A percentile compares a stretch with the other conserved stretches of the same genome.
These are phyloP conservation scores for Loxodonta africana DNA, from an alignment of 2,113 vertebrate species.

Conservation along the genomic window DNA sequence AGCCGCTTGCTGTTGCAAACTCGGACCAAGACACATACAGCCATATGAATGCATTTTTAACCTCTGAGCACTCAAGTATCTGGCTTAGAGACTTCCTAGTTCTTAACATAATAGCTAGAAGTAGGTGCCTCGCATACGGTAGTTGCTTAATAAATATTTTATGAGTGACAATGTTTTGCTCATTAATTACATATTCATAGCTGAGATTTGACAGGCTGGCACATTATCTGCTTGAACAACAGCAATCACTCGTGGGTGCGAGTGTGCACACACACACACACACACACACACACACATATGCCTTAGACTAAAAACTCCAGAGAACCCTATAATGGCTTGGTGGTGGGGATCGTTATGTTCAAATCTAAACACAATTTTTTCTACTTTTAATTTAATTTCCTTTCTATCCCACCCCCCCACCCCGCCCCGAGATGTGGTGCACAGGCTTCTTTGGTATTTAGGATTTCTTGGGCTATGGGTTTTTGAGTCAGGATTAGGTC, in stretches of 20 bases:
- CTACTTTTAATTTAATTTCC: slow-evolving; percentile 31
- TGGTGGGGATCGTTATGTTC: neutral
- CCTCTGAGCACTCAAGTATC: neutral
- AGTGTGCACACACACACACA: no score
- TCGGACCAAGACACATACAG: neutral
- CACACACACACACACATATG: neutral
- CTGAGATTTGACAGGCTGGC: neutral
- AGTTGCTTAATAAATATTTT: slow-evolving; percentile 42
- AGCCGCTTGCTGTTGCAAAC: neutral
- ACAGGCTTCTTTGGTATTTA: neutral
- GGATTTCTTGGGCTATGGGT: neutral
- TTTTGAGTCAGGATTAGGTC: neutral
- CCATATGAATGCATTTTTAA: neutral
- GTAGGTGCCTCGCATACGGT: neutral
- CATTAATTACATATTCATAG: neutral
- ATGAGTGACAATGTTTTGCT: neutral
- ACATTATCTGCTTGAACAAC: neutral
- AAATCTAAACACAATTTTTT: neutral
- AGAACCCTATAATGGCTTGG: no score
- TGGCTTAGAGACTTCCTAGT: neutral
- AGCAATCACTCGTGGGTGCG: neutral
- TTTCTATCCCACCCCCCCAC: neutral
- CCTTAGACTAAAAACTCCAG: neutral
- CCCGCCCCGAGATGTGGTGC: neutral
- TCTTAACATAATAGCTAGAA: neutral